A percentile compares a stretch with the other conserved stretches of the same genome.
Evolutionary conservation across 1,140 invertebrate species (phyloP).

Genomic region (Euwallacea fornicatus): DNA sequence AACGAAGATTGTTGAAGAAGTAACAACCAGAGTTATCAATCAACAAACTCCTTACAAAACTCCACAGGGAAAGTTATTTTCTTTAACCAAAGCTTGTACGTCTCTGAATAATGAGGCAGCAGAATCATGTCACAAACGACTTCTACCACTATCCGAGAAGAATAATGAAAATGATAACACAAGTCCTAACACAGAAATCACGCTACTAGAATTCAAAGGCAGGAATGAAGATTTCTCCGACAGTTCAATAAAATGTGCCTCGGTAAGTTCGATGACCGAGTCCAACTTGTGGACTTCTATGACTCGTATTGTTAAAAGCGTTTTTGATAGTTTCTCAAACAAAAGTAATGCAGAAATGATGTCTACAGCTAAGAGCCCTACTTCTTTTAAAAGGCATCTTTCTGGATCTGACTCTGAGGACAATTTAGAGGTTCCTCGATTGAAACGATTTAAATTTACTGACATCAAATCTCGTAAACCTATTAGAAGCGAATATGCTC

Average conservation of each 20-base stretch:
- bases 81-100: slow-evolving; percentile 2
- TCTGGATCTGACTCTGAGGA: slow-evolving; percentile 27
- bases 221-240: background rate
- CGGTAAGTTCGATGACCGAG: slow-evolving; percentile 24
- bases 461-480: slow-evolving; percentile 43
- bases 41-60: slow-evolving; percentile 29
- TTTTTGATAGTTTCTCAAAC: slow-evolving; percentile 26
- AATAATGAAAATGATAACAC: background rate
- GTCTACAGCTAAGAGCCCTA: slow-evolving; percentile 1
- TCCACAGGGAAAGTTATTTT: slow-evolving; percentile 18
- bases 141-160: background rate
- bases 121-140: background rate
- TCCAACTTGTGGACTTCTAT: slow-evolving; percentile 42
- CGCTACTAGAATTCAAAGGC: background rate
- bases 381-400: slow-evolving; percentile 33
- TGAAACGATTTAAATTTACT: slow-evolving; percentile 45
- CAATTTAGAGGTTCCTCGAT: slow-evolving; percentile 16
- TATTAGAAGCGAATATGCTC: slow-evolving; percentile 29
- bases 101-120: background rate
- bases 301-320: slow-evolving; percentile 41
- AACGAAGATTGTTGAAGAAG: slow-evolving; percentile 25
- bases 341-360: slow-evolving; percentile 1
- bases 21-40: slow-evolving; percentile 10
- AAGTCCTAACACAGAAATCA: too few species aligned
- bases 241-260: slow-evolving; percentile 1